Conservation (phyloP, 64 coral and sea anemone genomes). For the Montipora foliosa region DNA sequence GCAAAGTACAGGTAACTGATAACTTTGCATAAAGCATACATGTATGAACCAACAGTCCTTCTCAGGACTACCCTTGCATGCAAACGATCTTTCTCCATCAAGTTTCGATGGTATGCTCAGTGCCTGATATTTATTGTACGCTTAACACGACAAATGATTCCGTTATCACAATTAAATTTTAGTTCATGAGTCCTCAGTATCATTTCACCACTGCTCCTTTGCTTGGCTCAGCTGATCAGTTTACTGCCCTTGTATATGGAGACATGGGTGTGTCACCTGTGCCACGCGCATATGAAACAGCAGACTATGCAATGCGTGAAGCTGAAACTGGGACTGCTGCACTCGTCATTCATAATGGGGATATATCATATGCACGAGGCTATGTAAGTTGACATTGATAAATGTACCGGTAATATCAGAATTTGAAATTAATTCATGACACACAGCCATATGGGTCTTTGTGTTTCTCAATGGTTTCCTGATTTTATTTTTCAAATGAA, state of each 20-base stretch:
- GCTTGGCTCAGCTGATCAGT: constrained; percentile 63
- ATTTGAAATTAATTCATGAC: too few species aligned
- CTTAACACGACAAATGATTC: too few species aligned
- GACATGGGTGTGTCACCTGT: constrained; percentile 86
- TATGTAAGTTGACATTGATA: constrained; percentile 65
- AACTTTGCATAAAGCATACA: too few species aligned
- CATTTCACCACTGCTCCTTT: constrained; percentile 65
- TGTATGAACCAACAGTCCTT: too few species aligned
- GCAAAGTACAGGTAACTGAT: too few species aligned
- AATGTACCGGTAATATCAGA: background rate
- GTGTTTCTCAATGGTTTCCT: too few species aligned
- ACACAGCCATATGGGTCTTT: too few species aligned
- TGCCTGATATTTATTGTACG: too few species aligned
- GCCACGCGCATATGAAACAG: constrained; percentile 58
- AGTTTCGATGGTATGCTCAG: too few species aligned
- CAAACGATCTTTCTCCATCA: too few species aligned
- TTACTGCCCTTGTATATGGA: constrained; percentile 87
- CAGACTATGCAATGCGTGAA: constrained; percentile 75
- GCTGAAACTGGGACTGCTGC: constrained; percentile 52
- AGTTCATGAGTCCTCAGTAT: constrained; percentile 74
- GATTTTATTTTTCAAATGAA: too few species aligned
- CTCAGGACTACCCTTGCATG: too few species aligned
- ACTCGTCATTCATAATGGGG: constrained; percentile 82
- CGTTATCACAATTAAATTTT: background rate
- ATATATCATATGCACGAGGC: constrained; percentile 84